Conservation (phyloP, 2,797 vertebrate genomes). For the Characodon lateralis region DNA sequence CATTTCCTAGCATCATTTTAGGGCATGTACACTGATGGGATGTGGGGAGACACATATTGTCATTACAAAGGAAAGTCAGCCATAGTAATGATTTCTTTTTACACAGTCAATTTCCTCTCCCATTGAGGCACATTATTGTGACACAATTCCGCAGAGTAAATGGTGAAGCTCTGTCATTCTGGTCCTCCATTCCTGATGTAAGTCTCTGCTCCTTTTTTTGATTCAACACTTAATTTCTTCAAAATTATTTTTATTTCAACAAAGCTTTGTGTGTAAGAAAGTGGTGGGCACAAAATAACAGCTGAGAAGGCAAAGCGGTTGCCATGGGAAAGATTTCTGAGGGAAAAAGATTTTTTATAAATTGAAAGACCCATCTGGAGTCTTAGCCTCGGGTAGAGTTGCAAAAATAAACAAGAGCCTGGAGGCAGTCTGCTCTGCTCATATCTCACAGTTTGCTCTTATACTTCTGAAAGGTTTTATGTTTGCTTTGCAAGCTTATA, state of each 20-base stretch:
- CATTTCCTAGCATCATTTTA: conserved; percentile 77
- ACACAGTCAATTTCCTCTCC: conserved; percentile 82
- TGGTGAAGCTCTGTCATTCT: conserved; percentile 48
- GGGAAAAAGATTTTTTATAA: conserved; percentile 57
- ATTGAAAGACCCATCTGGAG: conserved; percentile 65
- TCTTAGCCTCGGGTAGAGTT: conserved; percentile 63
- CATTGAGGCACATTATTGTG: conserved; percentile 73
- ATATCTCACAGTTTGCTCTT: conserved; percentile 44
- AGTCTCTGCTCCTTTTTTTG: conserved; percentile 29
- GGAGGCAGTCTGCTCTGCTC: conserved; percentile 60
- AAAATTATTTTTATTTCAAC: conserved; percentile 43
- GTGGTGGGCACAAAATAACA: conserved; percentile 45
- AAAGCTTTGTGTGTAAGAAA: conserved; percentile 29
- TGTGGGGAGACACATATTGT: conserved; percentile 77
- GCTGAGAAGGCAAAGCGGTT: conserved; percentile 41
- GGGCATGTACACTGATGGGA: conserved; percentile 73
- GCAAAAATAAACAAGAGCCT: conserved; percentile 75
- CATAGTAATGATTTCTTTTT: conserved; percentile 79
- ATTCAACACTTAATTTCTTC: conserved; percentile 37
- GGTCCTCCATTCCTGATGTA: conserved; percentile 26
- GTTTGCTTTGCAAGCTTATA: conserved; percentile 47
- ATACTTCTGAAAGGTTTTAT: conserved; percentile 52
- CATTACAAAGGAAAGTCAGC: conserved; percentile 80
- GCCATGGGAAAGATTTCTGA: conserved; percentile 57
- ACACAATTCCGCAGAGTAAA: conserved; percentile 66